Evolutionary conservation across 37 sponge, comb jelly and placozoan genomes (phyloP).

Genomic region (Haliclona indistincta): DNA sequence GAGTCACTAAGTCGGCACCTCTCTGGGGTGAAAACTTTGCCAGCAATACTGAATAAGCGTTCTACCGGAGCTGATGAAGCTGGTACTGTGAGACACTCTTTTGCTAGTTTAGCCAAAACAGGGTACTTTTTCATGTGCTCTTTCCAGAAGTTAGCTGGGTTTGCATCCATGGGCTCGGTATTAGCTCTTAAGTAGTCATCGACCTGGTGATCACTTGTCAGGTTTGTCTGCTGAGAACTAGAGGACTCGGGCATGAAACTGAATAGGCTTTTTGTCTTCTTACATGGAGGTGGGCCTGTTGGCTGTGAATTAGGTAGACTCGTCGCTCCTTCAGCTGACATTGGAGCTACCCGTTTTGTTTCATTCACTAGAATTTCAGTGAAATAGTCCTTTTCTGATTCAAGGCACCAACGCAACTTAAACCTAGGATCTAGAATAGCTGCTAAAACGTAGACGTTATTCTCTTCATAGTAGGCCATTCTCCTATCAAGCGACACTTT

Average conservation of each 20-base stretch:
- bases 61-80: conserved; percentile 47
- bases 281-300: not conserved
- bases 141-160: too few relatives aligned
- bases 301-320: too few relatives aligned
- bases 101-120: conserved; percentile 20
- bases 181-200: too few relatives aligned
- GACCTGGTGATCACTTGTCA: too few relatives aligned
- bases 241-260: not conserved
- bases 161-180: too few relatives aligned
- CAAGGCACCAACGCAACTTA: not conserved
- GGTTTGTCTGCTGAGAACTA: too few relatives aligned
- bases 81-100: conserved; percentile 14
- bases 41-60: conserved; percentile 38
- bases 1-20: conserved; percentile 24
- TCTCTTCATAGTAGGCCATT: too few relatives aligned
- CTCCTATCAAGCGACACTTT: not conserved
- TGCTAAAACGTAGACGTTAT: not conserved
- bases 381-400: too few relatives aligned
- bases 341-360: too few relatives aligned
- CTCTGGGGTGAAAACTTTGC: conserved; percentile 41
- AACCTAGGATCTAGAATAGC: not conserved
- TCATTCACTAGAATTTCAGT: too few relatives aligned
- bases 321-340: too few relatives aligned
- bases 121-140: conserved; percentile 11
- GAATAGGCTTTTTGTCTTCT: not conserved